These are phyloP conservation scores for Henricia sp. DNA, from an alignment of 53 echinoderm and acorn worm species.

Conservation along the genomic window DNA sequence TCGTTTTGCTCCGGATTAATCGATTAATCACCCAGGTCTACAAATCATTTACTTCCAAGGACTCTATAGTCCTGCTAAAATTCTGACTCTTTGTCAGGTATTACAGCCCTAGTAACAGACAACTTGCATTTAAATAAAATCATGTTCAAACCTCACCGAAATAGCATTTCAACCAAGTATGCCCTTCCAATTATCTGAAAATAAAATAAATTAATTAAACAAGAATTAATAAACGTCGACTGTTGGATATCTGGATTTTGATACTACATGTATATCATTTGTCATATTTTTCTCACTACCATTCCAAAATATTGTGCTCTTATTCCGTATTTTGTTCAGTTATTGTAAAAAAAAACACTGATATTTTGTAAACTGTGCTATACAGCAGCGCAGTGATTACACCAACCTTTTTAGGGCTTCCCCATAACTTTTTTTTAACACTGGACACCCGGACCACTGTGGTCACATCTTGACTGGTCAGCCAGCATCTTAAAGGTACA, in stretches of 20 bases:
- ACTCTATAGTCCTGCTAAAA: neutral
- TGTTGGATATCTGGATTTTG: neutral
- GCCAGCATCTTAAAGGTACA: too few relatives aligned
- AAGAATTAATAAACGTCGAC: neutral
- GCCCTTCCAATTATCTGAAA: constrained; percentile 25
- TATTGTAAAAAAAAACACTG: neutral
- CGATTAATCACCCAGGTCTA: neutral
- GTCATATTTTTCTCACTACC: too few relatives aligned
- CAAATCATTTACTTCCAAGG: neutral
- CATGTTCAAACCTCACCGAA: constrained; percentile 8
- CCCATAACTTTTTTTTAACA: too few relatives aligned
- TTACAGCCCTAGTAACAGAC: neutral
- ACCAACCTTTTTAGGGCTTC: too few relatives aligned
- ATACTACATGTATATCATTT: too few relatives aligned
- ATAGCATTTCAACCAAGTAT: neutral
- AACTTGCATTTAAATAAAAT: neutral
- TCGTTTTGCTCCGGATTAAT: neutral
- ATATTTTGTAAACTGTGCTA: too few relatives aligned
- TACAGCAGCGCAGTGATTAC: too few relatives aligned
- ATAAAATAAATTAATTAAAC: neutral
- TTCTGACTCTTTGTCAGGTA: too few relatives aligned
- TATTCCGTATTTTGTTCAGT: neutral
- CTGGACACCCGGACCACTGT: too few relatives aligned
- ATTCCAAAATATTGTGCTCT: neutral
- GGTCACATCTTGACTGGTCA: too few relatives aligned